Conservation (phyloP, 2,888 invertebrate genomes). For the Ochropacha duplaris region DNA sequence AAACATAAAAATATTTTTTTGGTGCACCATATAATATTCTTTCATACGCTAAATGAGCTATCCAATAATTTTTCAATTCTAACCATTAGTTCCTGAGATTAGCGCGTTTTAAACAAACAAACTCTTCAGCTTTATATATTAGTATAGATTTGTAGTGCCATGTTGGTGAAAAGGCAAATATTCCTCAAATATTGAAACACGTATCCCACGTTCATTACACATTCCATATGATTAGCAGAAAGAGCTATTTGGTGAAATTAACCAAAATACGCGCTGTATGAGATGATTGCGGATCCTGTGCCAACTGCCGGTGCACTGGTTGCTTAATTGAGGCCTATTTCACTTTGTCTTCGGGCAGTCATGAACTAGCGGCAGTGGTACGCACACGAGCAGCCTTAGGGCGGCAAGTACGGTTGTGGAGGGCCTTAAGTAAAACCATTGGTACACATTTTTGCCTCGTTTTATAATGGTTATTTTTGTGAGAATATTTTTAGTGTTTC, state of each 20-base stretch:
- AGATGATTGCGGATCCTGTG: constrained; percentile 28
- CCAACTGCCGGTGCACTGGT: constrained; percentile 28
- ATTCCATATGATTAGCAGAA: background rate
- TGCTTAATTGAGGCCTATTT: constrained; percentile 50
- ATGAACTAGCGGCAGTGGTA: constrained; percentile 42
- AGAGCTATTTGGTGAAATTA: background rate
- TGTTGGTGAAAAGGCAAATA: too few species aligned
- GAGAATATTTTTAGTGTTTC: too few species aligned
- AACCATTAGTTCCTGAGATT: too few species aligned
- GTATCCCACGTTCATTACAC: background rate
- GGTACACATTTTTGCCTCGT: background rate
- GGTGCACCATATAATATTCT: too few species aligned
- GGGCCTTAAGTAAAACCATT: background rate
- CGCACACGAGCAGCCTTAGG: constrained; percentile 30
- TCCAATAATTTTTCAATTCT: too few species aligned
- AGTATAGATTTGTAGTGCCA: too few species aligned
- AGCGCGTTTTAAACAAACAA: too few species aligned
- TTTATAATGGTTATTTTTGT: too few species aligned
- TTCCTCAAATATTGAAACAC: background rate
- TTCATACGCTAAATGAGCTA: too few species aligned
- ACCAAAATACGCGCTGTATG: constrained; percentile 1
- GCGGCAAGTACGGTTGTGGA: background rate
- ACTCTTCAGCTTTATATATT: too few species aligned
- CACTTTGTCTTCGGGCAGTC: constrained; percentile 55
- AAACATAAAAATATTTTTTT: too few species aligned